phyloP scores from a whole-genome alignment of 2,888 invertebrate species.

The Myopa testacea region DNA sequence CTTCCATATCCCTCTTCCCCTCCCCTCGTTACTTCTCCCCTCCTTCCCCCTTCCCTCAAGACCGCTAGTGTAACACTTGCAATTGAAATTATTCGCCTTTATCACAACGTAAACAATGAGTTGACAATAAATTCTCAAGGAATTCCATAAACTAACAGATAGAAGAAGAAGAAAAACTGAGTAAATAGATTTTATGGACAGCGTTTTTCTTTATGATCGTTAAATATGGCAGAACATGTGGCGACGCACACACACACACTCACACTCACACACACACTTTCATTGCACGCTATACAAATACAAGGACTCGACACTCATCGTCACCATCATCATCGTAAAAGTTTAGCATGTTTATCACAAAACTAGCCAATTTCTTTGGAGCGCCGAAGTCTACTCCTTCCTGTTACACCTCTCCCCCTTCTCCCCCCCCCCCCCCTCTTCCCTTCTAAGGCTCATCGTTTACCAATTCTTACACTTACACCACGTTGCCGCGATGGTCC shows the following conservation, averaged over 20 bases:
- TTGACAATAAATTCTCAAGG: slow-evolving; percentile 24
- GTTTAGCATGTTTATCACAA: slow-evolving; percentile 24
- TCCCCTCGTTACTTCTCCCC: too few species aligned
- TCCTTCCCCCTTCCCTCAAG: too few species aligned
- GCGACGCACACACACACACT: not conserved
- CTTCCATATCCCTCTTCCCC: too few species aligned
- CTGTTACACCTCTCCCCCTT: not conserved
- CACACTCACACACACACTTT: not conserved
- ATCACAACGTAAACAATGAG: slow-evolving; percentile 19
- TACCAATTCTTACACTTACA: not conserved
- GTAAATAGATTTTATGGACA: slow-evolving; percentile 32
- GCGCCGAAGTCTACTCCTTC: not conserved
- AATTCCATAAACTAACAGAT: slow-evolving; percentile 10
- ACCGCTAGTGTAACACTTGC: too few species aligned
- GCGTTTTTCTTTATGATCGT: slow-evolving; percentile 22
- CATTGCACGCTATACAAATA: not conserved
- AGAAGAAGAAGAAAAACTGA: not conserved
- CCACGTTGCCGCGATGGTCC: not conserved
- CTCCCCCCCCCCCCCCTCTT: too few species aligned
- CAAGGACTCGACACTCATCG: not conserved
- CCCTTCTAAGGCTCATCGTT: not conserved
- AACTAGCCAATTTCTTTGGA: slow-evolving; percentile 11
- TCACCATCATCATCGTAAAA: slow-evolving; percentile 33
- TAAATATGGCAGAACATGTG: slow-evolving; percentile 25
- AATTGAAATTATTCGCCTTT: too few species aligned